A percentile compares a stretch with the other conserved stretches of the same genome.
These are phyloP conservation scores for Meiosimyza decipiens DNA, from an alignment of 2,888 invertebrate species.

Conservation along the genomic window DNA sequence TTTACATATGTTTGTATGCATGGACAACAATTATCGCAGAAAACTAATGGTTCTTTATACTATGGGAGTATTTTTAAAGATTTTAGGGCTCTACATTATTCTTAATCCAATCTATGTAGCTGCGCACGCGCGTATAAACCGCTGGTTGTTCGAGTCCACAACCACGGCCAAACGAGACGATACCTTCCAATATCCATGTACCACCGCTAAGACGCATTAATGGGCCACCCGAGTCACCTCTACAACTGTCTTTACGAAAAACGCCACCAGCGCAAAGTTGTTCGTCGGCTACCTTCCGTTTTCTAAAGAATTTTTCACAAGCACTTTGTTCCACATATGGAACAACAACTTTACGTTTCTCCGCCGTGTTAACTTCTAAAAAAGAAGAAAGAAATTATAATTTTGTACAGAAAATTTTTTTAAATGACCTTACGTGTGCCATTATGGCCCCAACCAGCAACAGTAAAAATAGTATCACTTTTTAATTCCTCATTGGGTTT, in stretches of 20 bases:
- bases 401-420: neutral
- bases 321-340: constrained; percentile 41
- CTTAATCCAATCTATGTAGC: constrained; percentile 45
- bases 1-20: too few species aligned
- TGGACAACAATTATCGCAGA: neutral
- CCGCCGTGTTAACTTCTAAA: constrained; percentile 35
- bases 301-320: constrained; percentile 28
- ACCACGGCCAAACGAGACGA: constrained; percentile 74
- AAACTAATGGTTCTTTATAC: neutral
- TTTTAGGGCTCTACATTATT: constrained; percentile 40
- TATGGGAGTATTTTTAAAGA: too few species aligned
- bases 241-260: constrained; percentile 74
- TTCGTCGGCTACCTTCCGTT: constrained; percentile 42
- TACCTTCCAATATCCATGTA: constrained; percentile 70
- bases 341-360: constrained; percentile 43
- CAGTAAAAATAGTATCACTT: constrained; percentile 56
- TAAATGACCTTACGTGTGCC: constrained; percentile 54
- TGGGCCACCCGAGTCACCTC: constrained; percentile 80
- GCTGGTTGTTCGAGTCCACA: constrained; percentile 67
- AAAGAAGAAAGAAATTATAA: too few species aligned
- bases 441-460: constrained; percentile 73
- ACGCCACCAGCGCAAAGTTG: constrained; percentile 77
- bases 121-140: constrained; percentile 44
- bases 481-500: constrained; percentile 19
- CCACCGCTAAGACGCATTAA: constrained; percentile 68